Evolutionary conservation across 2,797 vertebrate genomes (phyloP).

Genomic region (Gallirallus australis): DNA sequence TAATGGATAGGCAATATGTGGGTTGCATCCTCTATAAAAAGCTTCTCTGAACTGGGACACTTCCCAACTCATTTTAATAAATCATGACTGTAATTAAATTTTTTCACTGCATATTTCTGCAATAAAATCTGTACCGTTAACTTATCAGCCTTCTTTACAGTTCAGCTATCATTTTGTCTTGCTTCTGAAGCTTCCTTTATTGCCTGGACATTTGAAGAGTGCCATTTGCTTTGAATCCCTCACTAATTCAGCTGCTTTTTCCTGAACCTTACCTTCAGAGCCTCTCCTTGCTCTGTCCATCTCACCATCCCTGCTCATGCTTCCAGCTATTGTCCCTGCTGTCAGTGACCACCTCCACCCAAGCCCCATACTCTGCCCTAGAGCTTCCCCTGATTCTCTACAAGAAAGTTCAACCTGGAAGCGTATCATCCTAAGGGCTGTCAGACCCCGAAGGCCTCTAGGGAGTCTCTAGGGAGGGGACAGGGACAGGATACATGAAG

Average conservation of each 20-base stretch:
- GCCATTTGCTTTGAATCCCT: not conserved
- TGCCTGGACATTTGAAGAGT: not conserved
- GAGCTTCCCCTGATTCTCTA: not conserved
- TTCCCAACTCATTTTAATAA: conserved; percentile 69
- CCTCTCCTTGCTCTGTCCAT: not conserved
- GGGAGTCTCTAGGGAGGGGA: not conserved
- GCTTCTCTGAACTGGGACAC: conserved; percentile 16
- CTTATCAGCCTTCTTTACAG: conserved; percentile 7
- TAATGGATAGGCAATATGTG: conserved; percentile 65
- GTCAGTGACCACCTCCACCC: not conserved
- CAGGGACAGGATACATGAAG: not conserved
- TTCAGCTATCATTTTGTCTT: not conserved
- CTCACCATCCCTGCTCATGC: not conserved
- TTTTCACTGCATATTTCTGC: conserved; percentile 59
- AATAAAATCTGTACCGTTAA: conserved; percentile 19
- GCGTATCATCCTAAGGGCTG: not conserved
- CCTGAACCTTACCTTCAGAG: not conserved
- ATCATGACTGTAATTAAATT: conserved; percentile 61
- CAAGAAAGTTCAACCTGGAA: not conserved
- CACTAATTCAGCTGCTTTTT: not conserved
- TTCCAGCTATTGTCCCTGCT: not conserved
- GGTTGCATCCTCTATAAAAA: conserved; percentile 66
- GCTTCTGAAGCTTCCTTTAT: not conserved
- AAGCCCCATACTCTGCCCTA: not conserved
- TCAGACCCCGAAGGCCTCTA: not conserved